A percentile compares a stretch with the other conserved stretches of the same genome.
Conservation (phyloP, 2,888 invertebrate genomes). For the Netelia melanura region DNA sequence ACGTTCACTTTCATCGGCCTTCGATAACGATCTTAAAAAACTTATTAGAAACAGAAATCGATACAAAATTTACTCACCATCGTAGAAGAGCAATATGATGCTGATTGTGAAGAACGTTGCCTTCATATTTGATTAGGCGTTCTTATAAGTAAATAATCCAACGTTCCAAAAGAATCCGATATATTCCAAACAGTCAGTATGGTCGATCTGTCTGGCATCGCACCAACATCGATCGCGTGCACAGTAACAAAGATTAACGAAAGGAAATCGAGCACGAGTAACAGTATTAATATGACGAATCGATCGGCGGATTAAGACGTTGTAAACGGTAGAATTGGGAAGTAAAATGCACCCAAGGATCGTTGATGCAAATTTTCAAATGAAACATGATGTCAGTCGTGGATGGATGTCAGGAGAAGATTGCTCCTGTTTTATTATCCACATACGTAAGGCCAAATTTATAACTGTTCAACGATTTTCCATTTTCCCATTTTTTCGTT, state of each 20-base stretch:
- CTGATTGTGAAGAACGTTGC: conserved; percentile 71
- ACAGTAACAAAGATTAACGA: conserved; percentile 19
- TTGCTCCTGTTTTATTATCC: no score
- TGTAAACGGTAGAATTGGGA: no score
- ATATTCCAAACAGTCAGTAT: conserved; percentile 29
- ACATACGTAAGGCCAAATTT: no score
- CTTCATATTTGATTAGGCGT: conserved; percentile 71
- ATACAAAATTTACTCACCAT: conserved; percentile 73
- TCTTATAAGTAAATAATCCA: conserved; percentile 16
- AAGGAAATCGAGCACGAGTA: conserved; percentile 53
- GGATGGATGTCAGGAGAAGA: no score
- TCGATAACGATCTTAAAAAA: no score
- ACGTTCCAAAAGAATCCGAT: conserved; percentile 6
- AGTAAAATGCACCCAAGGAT: no score
- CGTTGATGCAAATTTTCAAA: no score
- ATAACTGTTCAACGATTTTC: no score
- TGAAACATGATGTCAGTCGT: no score
- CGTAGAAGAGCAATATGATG: conserved; percentile 74
- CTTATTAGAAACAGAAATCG: no score
- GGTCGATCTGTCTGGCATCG: conserved; percentile 46
- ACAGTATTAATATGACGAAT: conserved; percentile 22
- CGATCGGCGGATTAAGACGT: not conserved
- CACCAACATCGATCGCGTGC: conserved; percentile 3
- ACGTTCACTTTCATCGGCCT: no score
- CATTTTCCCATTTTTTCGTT: no score